phyloP scores from a whole-genome alignment of 1,140 invertebrate species.

The Diorhabda elongata region DNA sequence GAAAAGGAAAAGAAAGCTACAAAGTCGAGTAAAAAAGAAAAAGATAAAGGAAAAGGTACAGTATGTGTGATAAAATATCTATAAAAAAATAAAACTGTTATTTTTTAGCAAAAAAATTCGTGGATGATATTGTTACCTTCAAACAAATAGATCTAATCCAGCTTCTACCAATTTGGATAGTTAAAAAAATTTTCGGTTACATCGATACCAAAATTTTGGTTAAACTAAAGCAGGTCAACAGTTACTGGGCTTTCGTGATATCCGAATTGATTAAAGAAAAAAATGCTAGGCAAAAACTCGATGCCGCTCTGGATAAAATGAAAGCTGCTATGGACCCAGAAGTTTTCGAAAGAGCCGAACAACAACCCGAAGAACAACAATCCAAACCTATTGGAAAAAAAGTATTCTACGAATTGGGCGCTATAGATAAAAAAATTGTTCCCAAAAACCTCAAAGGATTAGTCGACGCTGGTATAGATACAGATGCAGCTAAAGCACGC shows the following conservation, averaged over 20 bases:
- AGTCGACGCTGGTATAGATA: no score
- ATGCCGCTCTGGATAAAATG: constrained; percentile 21
- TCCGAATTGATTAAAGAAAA: constrained; percentile 27
- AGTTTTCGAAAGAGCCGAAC: neutral
- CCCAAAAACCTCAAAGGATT: neutral
- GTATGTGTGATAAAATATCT: neutral
- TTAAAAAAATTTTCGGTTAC: constrained; percentile 31
- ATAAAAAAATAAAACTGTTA: neutral
- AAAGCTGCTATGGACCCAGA: constrained; percentile 9
- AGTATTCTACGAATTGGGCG: neutral
- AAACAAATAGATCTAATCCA: constrained; percentile 17
- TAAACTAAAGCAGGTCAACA: constrained; percentile 28
- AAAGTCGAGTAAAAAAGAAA: neutral
- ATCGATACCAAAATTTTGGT: constrained; percentile 28
- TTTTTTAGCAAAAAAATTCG: neutral
- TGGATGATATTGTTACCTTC: neutral
- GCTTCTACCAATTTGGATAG: constrained; percentile 29
- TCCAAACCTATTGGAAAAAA: neutral
- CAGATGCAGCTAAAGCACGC: no score
- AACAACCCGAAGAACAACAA: neutral
- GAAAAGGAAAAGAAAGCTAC: constrained; percentile 13
- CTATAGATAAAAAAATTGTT: neutral
- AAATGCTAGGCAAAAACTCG: constrained; percentile 11
- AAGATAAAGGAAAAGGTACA: constrained; percentile 5
- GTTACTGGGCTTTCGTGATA: constrained; percentile 25